Base-by-base conservation (phyloP, 2,888 invertebrate genomes). In the Aporophyla nigra region DNA sequence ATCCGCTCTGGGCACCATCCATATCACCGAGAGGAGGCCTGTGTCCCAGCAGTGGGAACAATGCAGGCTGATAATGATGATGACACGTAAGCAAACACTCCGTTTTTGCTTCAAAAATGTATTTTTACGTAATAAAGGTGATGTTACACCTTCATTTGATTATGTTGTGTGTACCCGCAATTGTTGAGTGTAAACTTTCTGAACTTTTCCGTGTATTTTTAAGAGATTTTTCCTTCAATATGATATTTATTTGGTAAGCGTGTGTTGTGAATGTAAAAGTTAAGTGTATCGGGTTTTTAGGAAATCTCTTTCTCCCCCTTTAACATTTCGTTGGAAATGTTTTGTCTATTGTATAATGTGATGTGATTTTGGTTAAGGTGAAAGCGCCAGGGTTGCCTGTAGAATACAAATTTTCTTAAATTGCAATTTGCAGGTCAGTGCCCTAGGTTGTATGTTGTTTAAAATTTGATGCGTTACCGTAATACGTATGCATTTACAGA, bases 121-220 rank as follows among this genome's bases (percentile, higher is more conserved):
- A 51, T n/a, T 33, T 71, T n/a, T 49, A 6, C 9, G n/a, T 16
- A 10, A 53, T 53, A 67, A n/a, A 33, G 5, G 21, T 14, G n/a
- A 53, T 33, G 10, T 51, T 66, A 66, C 27, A 24, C 46, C 19
- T 49, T 27, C 27, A 0, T 51, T 33, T 33, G 66, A 49, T 27
- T 49, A 24, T 61, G 65, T 51, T 33, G 21, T 46, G 33, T 65
- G 24, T 56, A 74, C 49, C 62, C n/a, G 3, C 7, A 19, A 24
- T n/a, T 69, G 68, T 73, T 63, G 49, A 65, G 46, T 46, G 24
- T 33, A 49, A n/a, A 16, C 19, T 27, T 51, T 33, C 14, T 65
- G 16, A 4, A 40, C 3, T 21, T 58, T 58, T 21, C 21, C 16
- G 12, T 71, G 59, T 74, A 21, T 51, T 59, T 73, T 12, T 71